Evolutionary conservation across 2,113 vertebrate genomes (phyloP).

Genomic region (Pica pica): DNA sequence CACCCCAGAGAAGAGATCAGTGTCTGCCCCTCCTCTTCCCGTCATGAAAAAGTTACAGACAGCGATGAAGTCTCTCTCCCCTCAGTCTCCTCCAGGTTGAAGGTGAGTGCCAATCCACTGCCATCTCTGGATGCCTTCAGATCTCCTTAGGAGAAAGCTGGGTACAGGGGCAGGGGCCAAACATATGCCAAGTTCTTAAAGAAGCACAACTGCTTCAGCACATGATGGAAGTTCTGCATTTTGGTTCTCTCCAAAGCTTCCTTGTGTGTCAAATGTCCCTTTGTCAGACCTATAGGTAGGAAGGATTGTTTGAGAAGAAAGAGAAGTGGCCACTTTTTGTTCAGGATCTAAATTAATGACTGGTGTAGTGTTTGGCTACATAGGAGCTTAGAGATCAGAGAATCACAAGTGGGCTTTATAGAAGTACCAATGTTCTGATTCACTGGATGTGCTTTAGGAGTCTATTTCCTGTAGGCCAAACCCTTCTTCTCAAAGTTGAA

Average conservation of each 20-base stretch:
- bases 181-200: rapidly evolving
- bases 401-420: background rate
- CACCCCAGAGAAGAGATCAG: too few relatives aligned
- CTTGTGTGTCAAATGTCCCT: rapidly evolving
- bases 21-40: background rate
- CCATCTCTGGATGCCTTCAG: too few relatives aligned
- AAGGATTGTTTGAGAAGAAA: background rate
- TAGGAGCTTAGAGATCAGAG: background rate
- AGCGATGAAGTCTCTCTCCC: too few relatives aligned
- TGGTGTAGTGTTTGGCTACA: background rate
- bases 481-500: background rate
- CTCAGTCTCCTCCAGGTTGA: background rate
- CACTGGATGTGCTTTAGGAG: background rate
- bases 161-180: rapidly evolving
- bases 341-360: background rate
- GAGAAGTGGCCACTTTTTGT: background rate
- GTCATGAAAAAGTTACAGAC: rapidly evolving
- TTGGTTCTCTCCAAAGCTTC: background rate
- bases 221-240: rapidly evolving
- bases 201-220: rapidly evolving
- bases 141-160: background rate
- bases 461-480: background rate
- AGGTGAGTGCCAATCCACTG: background rate
- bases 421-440: background rate
- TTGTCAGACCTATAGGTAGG: background rate